These are phyloP conservation scores for Strix aluco DNA, from an alignment of 2,113 vertebrate genomes.

Conservation along the genomic window DNA sequence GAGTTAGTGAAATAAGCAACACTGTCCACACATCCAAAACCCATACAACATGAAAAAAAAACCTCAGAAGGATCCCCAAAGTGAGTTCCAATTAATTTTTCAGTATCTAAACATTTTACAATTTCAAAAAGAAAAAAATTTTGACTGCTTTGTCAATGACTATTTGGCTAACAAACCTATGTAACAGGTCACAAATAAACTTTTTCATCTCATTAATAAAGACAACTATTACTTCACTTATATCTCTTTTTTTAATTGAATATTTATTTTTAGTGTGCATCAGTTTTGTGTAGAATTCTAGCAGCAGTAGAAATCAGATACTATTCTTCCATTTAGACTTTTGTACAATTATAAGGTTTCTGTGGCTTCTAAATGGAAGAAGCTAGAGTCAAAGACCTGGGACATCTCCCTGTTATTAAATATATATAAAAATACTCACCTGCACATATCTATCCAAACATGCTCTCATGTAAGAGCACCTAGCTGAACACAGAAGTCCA, in stretches of 20 bases:
- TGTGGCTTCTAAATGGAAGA: not conserved
- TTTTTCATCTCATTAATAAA: not conserved
- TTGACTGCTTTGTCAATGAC: not conserved
- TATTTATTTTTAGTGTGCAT: not conserved
- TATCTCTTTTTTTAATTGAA: not conserved
- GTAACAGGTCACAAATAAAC: not conserved
- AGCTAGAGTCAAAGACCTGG: not conserved
- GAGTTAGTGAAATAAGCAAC: not conserved
- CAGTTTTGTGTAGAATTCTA: not conserved
- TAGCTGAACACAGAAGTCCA: not conserved
- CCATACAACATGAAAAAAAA: not conserved
- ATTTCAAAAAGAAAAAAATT: not conserved
- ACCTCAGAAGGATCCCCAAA: not conserved
- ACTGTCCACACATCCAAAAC: not conserved
- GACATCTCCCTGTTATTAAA: not conserved
- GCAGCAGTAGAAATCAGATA: not conserved
- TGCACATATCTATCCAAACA: not conserved
- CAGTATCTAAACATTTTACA: not conserved
- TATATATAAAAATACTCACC: not conserved
- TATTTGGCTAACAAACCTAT: not conserved
- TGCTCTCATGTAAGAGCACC: not conserved
- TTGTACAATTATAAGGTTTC: not conserved
- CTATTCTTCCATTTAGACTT: not conserved
- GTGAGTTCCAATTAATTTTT: not conserved
- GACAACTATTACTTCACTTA: not conserved